Percentiles rank a stretch among this genome's conserved stretches.
phyloP scores from a whole-genome alignment of 1,140 invertebrate species.

The Trachymyrmex cornetzi region DNA sequence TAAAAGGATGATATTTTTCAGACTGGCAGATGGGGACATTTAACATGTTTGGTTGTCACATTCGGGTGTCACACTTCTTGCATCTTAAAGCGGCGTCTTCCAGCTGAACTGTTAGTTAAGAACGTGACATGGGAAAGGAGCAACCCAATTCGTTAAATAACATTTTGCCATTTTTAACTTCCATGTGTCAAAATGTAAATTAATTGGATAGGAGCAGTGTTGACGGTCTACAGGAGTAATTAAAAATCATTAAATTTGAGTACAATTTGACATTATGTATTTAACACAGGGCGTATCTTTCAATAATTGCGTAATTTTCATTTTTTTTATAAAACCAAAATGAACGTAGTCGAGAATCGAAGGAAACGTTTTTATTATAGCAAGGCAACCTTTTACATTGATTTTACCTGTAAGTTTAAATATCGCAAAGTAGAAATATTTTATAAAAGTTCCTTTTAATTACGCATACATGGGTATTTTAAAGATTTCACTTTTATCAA shows the following conservation, averaged over 20 bases:
- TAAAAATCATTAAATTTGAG: too few relatives aligned
- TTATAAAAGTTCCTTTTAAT: background rate
- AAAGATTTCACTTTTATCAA: background rate
- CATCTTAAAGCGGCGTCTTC: too few relatives aligned
- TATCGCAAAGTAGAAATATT: background rate
- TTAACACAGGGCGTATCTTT: background rate
- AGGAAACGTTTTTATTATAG: background rate
- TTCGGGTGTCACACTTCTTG: too few relatives aligned
- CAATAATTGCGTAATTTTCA: background rate
- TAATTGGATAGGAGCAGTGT: too few relatives aligned
- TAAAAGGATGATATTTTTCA: background rate
- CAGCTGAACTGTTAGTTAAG: too few relatives aligned
- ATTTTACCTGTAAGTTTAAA: background rate
- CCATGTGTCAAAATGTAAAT: too few relatives aligned
- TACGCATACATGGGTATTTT: background rate
- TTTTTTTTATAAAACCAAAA: background rate
- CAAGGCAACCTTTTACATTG: background rate
- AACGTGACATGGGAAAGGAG: too few relatives aligned
- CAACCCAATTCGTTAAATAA: too few relatives aligned
- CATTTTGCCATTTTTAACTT: too few relatives aligned
- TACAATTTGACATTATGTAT: too few relatives aligned
- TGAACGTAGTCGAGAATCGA: background rate
- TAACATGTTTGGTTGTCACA: background rate
- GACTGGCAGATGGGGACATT: background rate
- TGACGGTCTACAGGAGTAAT: too few relatives aligned